These are phyloP conservation scores for Trachymyrmex cornetzi DNA, from an alignment of 1,140 invertebrate genomes.

Conservation along the genomic window DNA sequence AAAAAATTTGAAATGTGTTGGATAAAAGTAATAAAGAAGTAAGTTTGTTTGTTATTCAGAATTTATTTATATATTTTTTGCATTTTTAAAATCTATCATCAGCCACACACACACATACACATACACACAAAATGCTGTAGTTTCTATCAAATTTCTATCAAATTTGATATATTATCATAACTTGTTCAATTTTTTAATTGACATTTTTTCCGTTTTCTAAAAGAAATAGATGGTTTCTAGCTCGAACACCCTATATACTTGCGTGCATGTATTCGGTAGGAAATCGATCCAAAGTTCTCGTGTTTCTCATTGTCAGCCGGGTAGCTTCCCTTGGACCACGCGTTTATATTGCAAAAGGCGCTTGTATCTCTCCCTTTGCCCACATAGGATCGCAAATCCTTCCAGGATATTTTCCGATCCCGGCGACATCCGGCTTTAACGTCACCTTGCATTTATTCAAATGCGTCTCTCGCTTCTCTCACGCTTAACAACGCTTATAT, in stretches of 20 bases:
- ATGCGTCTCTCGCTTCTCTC: conserved; percentile 33
- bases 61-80: conserved; percentile 6
- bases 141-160: not conserved
- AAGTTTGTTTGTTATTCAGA: not conserved
- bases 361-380: conserved; percentile 56
- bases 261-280: conserved; percentile 33
- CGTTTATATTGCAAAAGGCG: conserved; percentile 71
- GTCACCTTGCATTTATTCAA: conserved; percentile 67
- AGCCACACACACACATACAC: no score
- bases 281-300: conserved; percentile 52
- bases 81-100: not conserved
- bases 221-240: not conserved
- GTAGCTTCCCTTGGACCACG: conserved; percentile 40
- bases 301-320: conserved; percentile 67
- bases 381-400: conserved; percentile 67
- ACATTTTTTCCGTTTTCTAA: not conserved
- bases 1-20: no score
- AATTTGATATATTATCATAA: not conserved
- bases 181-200: not conserved
- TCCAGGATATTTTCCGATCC: conserved; percentile 72
- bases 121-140: not conserved
- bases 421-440: conserved; percentile 71
- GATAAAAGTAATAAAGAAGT: not conserved
- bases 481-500: conserved; percentile 57
- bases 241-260: conserved; percentile 29